Evolutionary conservation across 2,797 vertebrate species (phyloP), one percentile per base, ranked within the genome.

Genomic region (Ceryle rudis): DNA sequence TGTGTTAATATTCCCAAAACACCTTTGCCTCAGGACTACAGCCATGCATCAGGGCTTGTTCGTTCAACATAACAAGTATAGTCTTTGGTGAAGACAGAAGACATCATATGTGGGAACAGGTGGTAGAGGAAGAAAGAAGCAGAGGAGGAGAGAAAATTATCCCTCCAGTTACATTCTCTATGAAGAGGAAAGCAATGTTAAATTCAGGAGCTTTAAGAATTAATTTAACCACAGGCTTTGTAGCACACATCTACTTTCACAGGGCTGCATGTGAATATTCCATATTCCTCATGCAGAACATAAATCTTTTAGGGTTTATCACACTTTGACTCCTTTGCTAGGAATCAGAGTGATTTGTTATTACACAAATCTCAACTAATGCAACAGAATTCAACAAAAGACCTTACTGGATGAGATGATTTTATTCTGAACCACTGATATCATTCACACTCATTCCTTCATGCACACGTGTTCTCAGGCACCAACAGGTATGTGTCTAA

Each of bases 71-170:
- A 37, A 14, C 44, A 49, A 49, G 44, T 57, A 75, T 18, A 94
- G 73, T 66, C 57, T 77, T 89, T 58, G 78, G 60, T 94, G 52
- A 41, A 41, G 41, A 74, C 44, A 70, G 88, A 85, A 97, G 74
- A 82, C 29, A 84, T 96, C 66, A 44, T 71, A 87, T 58, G 90
- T 73, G 60, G n/a, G 64, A 95, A 80, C 81, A 95, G 94, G 92
- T 87, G 94, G 88, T 62, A 90, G 65, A 95, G 83, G 90, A 95
- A 96, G 87, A 93, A 86, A 86, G 73, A 92, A 89, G 74, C 81
- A 95, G 95, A 92, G 81, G 70, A 94, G 91, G 90, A 95, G 65
- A 94, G 75, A 96, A 95, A 95, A 95, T 90, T 72, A 85, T 89
- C 90, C 41, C 58, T 94, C 78, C 94, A 93, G 79, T 88, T 91